Conservation (phyloP, 1,140 invertebrate genomes). For the Steinernema khuongi region DNA sequence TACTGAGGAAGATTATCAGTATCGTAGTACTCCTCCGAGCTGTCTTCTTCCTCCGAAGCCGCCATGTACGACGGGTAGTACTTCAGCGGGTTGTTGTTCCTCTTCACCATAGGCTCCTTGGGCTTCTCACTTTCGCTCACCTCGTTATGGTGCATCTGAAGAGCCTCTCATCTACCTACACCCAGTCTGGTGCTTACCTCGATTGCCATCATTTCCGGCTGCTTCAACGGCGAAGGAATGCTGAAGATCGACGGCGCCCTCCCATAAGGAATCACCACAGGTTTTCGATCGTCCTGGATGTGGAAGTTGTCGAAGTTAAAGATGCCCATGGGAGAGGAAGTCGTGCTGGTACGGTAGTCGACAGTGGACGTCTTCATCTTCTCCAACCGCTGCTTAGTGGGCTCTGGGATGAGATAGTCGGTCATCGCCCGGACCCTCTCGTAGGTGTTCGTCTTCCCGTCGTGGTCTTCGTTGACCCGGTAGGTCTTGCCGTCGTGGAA, state of each 20-base stretch:
- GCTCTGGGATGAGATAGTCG: constrained; percentile 3
- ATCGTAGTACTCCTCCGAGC: neutral
- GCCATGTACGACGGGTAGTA: neutral
- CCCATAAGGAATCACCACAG: neutral
- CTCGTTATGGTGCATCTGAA: too few species aligned
- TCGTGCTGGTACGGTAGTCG: neutral
- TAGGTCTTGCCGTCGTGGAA: neutral
- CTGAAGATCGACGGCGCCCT: constrained; percentile 1
- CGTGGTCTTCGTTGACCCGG: neutral
- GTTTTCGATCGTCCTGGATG: neutral
- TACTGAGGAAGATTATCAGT: neutral
- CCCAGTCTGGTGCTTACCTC: neutral
- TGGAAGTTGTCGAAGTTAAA: neutral
- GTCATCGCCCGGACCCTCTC: neutral
- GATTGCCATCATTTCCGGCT: neutral
- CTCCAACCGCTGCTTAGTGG: neutral
- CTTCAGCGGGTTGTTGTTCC: constrained; percentile 9
- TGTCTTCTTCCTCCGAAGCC: neutral
- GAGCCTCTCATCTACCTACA: too few species aligned
- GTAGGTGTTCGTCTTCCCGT: neutral
- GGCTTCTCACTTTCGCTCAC: too few species aligned
- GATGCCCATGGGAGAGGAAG: neutral
- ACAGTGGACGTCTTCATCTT: neutral
- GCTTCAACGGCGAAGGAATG: neutral
- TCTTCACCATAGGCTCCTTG: neutral